A percentile compares a stretch with the other conserved stretches of the same genome.
phyloP scores from a whole-genome alignment of 2,797 vertebrate species.

The Scolopax bukidnonensis region DNA sequence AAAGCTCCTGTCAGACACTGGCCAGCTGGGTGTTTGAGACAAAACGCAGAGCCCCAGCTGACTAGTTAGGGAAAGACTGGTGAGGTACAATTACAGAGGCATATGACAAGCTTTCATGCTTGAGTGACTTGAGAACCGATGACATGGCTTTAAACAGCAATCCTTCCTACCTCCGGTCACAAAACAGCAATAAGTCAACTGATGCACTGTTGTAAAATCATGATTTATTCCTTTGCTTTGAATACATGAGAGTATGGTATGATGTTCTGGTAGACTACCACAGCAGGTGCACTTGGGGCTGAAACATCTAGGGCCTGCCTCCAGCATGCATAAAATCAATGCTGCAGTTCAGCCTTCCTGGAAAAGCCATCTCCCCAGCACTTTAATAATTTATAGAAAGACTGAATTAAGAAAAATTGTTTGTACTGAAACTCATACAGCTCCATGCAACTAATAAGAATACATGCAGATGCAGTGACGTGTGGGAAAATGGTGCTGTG shows the following conservation, averaged over 20 bases:
- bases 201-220: constrained; percentile 92
- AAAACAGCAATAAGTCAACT: constrained; percentile 94
- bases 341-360: not conserved
- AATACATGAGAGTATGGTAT: constrained; percentile 78
- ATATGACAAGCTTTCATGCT: constrained; percentile 95
- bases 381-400: constrained; percentile 49
- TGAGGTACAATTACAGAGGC: constrained; percentile 92
- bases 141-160: constrained; percentile 88
- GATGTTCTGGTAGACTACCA: constrained; percentile 86
- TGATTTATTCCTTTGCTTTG: constrained; percentile 95
- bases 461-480: not conserved
- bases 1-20: constrained; percentile 91
- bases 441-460: constrained; percentile 8
- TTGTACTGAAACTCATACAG: not conserved
- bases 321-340: constrained; percentile 82
- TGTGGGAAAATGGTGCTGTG: not conserved
- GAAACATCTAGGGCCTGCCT: constrained; percentile 80
- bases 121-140: constrained; percentile 83
- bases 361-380: constrained; percentile 4
- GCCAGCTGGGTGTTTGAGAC: constrained; percentile 79
- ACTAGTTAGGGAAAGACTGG: constrained; percentile 93
- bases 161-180: constrained; percentile 88
- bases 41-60: constrained; percentile 88
- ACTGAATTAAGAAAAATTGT: constrained; percentile 25
- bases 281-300: constrained; percentile 83